These are phyloP conservation scores for Cirrhinus molitorella DNA, from an alignment of 2,797 vertebrate genomes.

Conservation along the genomic window DNA sequence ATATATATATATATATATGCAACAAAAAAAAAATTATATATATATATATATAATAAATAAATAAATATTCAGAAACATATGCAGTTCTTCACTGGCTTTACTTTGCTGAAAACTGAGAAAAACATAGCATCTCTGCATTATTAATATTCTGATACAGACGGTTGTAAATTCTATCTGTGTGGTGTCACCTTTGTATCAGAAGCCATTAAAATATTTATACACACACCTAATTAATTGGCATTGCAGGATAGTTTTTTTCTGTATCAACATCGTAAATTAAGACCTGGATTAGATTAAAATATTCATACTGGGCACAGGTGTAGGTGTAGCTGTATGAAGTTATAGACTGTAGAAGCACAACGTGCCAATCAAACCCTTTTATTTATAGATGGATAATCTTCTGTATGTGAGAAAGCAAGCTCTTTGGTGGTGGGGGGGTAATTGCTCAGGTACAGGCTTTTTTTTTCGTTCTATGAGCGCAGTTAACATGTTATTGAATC, in stretches of 20 bases:
- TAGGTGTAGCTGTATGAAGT: conserved; percentile 65
- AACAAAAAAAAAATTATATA: too few relatives aligned
- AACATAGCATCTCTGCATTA: conserved; percentile 72
- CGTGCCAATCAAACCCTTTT: conserved; percentile 57
- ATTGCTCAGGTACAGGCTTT: conserved; percentile 62
- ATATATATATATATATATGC: too few relatives aligned
- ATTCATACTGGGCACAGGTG: conserved; percentile 65
- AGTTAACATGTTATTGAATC: conserved; percentile 78
- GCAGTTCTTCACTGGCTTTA: conserved; percentile 44
- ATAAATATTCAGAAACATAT: too few relatives aligned
- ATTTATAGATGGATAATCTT: conserved; percentile 64
- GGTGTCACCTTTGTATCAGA: conserved; percentile 78
- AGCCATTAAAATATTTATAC: conserved; percentile 83
- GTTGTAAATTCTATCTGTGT: conserved; percentile 78
- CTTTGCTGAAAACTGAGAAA: conserved; percentile 72
- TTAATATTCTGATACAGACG: conserved; percentile 80
- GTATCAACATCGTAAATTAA: conserved; percentile 72
- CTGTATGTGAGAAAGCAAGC: conserved; percentile 40
- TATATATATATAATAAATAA: too few relatives aligned
- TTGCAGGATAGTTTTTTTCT: conserved; percentile 68
- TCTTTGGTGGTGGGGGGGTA: conserved; percentile 40
- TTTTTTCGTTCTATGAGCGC: conserved; percentile 63
- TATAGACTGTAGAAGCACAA: conserved; percentile 63
- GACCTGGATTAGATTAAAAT: conserved; percentile 73
- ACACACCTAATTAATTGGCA: conserved; percentile 80